Evolutionary conservation across 2,888 invertebrate species (phyloP).

Genomic region (Monopis laevigella): DNA sequence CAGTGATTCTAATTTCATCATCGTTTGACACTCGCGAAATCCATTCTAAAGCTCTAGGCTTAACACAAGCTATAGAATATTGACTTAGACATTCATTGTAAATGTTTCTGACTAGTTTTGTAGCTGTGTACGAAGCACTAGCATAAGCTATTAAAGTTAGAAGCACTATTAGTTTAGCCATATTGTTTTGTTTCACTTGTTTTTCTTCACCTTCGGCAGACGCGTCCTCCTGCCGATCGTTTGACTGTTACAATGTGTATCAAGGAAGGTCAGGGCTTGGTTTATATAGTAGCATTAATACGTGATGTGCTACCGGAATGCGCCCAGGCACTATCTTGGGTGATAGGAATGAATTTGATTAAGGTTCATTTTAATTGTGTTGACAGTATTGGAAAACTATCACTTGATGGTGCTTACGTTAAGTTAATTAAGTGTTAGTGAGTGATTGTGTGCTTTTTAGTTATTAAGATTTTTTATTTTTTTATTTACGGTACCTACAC

Average conservation of each 20-base stretch:
- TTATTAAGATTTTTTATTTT: too few relatives aligned
- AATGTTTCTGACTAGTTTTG: constrained; percentile 71
- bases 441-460: too few relatives aligned
- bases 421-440: neutral
- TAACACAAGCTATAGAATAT: constrained; percentile 77
- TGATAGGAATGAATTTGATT: constrained; percentile 30
- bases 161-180: constrained; percentile 53
- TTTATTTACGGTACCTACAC: too few relatives aligned
- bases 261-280: constrained; percentile 55
- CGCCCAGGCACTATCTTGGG: constrained; percentile 40
- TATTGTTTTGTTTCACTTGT: too few relatives aligned
- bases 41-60: constrained; percentile 81
- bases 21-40: constrained; percentile 72
- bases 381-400: constrained; percentile 45
- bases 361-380: constrained; percentile 46
- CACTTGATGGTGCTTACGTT: constrained; percentile 42
- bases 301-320: constrained; percentile 55
- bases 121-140: constrained; percentile 63
- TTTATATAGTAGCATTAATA: constrained; percentile 68
- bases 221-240: constrained; percentile 52
- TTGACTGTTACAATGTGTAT: constrained; percentile 58
- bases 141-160: constrained; percentile 41
- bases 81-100: constrained; percentile 74
- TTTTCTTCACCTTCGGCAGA: constrained; percentile 32
- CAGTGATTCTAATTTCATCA: constrained; percentile 77